Percentiles rank a stretch among this genome's conserved stretches.
These are phyloP conservation scores for Pseudorectes ferrugineus DNA, from an alignment of 2,113 vertebrate genomes.

Conservation along the genomic window DNA sequence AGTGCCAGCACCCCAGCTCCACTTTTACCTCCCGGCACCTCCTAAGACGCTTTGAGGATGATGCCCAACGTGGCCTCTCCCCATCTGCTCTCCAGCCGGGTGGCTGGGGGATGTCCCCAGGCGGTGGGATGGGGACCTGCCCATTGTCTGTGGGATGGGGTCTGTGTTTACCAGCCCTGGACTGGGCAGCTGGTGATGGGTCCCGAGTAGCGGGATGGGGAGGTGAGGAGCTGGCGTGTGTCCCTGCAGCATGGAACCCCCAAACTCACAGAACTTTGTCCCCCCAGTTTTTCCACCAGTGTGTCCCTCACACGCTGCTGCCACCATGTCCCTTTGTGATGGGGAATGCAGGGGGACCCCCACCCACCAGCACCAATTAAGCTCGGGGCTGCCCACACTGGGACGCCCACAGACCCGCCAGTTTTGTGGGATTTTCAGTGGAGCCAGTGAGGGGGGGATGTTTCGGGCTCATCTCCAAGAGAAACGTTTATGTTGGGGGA, in stretches of 20 bases:
- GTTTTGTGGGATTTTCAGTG: not conserved
- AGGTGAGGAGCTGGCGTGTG: accelerated
- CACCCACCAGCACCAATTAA: not conserved
- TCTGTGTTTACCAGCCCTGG: not conserved
- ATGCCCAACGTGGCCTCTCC: not conserved
- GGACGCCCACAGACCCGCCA: not conserved
- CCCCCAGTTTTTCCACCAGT: accelerated
- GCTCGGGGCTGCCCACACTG: not conserved
- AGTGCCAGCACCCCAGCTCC: not conserved
- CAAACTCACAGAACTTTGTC: not conserved
- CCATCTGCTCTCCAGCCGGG: not conserved
- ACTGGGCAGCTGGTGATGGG: accelerated
- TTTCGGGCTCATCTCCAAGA: slow-evolving; percentile 35
- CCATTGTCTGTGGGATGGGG: accelerated
- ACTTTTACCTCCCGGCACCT: slow-evolving; percentile 41
- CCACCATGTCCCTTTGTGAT: accelerated
- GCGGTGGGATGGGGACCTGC: not conserved
- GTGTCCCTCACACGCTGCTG: not conserved
- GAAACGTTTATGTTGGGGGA: slow-evolving; percentile 1
- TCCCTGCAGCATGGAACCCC: accelerated
- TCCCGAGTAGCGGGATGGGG: accelerated
- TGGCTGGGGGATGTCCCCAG: not conserved
- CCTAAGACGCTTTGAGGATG: slow-evolving; percentile 40
- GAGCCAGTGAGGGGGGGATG: not conserved
- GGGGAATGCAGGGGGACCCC: accelerated